These are phyloP conservation scores for Arnoldichthys spilopterus DNA, from an alignment of 2,797 vertebrate genomes.

Conservation along the genomic window DNA sequence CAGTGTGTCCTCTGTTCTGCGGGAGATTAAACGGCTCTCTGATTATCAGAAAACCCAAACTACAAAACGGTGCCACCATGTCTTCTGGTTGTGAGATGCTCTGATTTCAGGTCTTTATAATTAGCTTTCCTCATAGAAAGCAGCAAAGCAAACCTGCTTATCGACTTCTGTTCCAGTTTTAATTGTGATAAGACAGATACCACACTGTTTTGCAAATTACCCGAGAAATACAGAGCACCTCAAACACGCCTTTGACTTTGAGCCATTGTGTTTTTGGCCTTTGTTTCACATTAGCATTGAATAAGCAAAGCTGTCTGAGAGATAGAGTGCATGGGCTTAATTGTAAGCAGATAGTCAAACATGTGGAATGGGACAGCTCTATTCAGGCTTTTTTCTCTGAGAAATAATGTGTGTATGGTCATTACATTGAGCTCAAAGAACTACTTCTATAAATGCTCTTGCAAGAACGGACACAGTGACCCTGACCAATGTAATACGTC, in stretches of 20 bases:
- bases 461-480: not conserved
- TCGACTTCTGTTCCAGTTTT: slow-evolving; percentile 30
- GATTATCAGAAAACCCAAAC: not conserved
- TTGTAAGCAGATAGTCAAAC: not conserved
- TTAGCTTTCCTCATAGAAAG: slow-evolving; percentile 10
- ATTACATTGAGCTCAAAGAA: slow-evolving; percentile 15
- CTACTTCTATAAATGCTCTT: not conserved
- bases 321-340: slow-evolving; percentile 4
- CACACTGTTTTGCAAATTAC: slow-evolving; percentile 38
- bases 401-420: slow-evolving; percentile 5
- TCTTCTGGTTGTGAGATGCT: not conserved
- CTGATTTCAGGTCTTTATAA: slow-evolving; percentile 19
- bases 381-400: not conserved
- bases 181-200: slow-evolving; percentile 35
- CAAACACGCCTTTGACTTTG: not conserved
- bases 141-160: slow-evolving; percentile 40
- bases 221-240: slow-evolving; percentile 6
- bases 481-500: slow-evolving; percentile 7
- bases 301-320: slow-evolving; percentile 11
- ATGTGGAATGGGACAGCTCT: slow-evolving; percentile 7
- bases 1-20: not conserved
- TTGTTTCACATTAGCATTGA: slow-evolving; percentile 15
- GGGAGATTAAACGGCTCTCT: not conserved
- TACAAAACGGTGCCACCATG: not conserved
- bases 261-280: slow-evolving; percentile 1